Evolutionary conservation across 2,113 vertebrate genomes (phyloP).

Genomic region (Corvus cornix): DNA sequence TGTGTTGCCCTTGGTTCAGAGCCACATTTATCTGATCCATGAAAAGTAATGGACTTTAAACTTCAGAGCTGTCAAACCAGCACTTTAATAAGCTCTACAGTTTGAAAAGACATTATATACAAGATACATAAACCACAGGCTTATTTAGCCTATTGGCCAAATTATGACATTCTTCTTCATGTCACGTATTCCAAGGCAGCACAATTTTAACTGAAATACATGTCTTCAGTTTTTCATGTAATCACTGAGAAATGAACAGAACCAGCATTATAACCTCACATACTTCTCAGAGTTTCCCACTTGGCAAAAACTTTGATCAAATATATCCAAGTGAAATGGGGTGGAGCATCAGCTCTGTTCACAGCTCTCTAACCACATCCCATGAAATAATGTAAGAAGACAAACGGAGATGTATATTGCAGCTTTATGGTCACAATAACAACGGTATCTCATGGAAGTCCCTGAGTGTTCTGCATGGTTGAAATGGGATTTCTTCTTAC

Average conservation of each 20-base stretch:
- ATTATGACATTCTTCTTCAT: not conserved
- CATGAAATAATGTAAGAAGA: slow-evolving; percentile 2
- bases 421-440: slow-evolving; percentile 30
- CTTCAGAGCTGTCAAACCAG: not conserved
- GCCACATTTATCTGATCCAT: not conserved
- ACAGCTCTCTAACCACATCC: not conserved
- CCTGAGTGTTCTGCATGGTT: not conserved
- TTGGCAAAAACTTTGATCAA: not conserved
- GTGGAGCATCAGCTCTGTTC: not conserved
- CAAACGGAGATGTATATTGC: not conserved
- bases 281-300: not conserved
- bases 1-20: not conserved
- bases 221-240: not conserved
- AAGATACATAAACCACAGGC: not conserved
- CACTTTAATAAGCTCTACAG: not conserved
- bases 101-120: not conserved
- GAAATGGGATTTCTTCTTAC: slow-evolving; percentile 35
- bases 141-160: not conserved
- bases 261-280: not conserved
- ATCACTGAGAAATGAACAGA: not conserved
- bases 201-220: not conserved
- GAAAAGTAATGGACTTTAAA: not conserved
- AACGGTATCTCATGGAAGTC: slow-evolving; percentile 5
- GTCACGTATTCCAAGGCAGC: not conserved
- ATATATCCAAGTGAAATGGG: not conserved